Base-by-base conservation (phyloP, 1,140 invertebrate species). In the Magallana angulata region DNA sequence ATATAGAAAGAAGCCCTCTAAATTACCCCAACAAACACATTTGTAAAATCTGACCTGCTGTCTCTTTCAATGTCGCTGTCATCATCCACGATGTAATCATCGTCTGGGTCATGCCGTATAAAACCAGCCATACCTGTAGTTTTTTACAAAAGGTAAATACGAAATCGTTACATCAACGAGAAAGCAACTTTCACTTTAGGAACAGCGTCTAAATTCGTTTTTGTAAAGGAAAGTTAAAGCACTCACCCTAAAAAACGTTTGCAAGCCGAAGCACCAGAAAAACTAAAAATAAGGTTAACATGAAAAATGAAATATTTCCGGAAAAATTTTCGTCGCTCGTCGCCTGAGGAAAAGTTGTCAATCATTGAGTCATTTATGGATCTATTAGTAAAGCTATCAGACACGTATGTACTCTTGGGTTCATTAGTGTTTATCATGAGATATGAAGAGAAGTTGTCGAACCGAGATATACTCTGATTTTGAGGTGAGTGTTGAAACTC, bases 61-160 rank as follows among this genome's bases (percentile, higher is more conserved):
- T 24, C 68, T 76, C 16, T 62, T 82, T n/a, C 30, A 64, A 30
- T 68, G 11, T 68, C 36, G 5, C 60, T 71, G 62, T 71, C 68
- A 76, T 76, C 68, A 24, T 76, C 68, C 12, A 76, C 68, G 24
- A 76, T 11, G 68, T 76, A 76, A 12, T 76, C 68, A 30, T 18
- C 68, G 36, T 76, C 68, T 24, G 36, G 30, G 8, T 76, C 9
- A 12, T 24, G 68, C 68, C 36, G 68, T 11, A 76, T 30, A 24
- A 76, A 76, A 24, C 24, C 18, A 30, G 68, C 68, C 68, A 76
- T 76, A 30, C 14, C 64, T 71, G 18, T 18, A 48, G 36, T 48
- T 48, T 48, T 24, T 48, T 48, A 48, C 36, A 48, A 1, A 48
- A 48, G 36, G 36, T 48, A 48, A 48, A 48, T 48, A 48, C 36